Percentiles rank a stretch among this genome's conserved stretches.
phyloP scores from a whole-genome alignment of 2,113 vertebrate genomes.

The Craseonycteris thonglongyai region DNA sequence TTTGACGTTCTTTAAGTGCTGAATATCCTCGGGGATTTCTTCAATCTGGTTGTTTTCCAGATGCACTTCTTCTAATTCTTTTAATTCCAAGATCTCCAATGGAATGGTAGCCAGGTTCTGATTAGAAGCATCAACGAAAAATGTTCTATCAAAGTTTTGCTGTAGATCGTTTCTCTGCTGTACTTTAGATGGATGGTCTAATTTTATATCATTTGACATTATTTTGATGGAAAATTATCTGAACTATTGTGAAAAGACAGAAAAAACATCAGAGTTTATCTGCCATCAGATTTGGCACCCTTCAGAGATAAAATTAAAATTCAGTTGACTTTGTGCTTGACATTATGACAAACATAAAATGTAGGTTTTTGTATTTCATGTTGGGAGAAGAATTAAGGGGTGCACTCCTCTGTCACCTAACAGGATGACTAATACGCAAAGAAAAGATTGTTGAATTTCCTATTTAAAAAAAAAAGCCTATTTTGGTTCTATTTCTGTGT shows the following conservation, averaged over 20 bases:
- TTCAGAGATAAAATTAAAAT: background rate
- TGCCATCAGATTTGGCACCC: background rate
- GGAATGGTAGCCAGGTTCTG: conserved; percentile 58
- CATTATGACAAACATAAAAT: background rate
- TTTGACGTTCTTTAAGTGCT: conserved; percentile 49
- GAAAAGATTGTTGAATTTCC: background rate
- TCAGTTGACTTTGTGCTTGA: background rate
- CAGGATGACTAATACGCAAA: background rate
- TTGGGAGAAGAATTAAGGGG: background rate
- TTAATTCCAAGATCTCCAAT: conserved; percentile 46
- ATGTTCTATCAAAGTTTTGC: background rate
- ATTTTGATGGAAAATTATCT: background rate
- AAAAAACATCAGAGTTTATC: background rate
- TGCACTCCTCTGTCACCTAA: background rate
- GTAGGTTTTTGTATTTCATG: background rate
- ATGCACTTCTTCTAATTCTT: conserved; percentile 78
- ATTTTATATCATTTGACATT: background rate
- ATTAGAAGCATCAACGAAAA: conserved; percentile 73
- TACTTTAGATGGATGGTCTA: background rate
- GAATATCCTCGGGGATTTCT: conserved; percentile 67
- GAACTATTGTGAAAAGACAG: background rate
- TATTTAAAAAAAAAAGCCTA: too few relatives aligned
- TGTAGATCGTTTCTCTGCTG: background rate
- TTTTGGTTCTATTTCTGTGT: background rate
- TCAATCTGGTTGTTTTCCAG: conserved; percentile 73